These are phyloP conservation scores for Hydrochoerus hydrochaeris DNA, from an alignment of 2,113 vertebrate genomes.

Conservation along the genomic window DNA sequence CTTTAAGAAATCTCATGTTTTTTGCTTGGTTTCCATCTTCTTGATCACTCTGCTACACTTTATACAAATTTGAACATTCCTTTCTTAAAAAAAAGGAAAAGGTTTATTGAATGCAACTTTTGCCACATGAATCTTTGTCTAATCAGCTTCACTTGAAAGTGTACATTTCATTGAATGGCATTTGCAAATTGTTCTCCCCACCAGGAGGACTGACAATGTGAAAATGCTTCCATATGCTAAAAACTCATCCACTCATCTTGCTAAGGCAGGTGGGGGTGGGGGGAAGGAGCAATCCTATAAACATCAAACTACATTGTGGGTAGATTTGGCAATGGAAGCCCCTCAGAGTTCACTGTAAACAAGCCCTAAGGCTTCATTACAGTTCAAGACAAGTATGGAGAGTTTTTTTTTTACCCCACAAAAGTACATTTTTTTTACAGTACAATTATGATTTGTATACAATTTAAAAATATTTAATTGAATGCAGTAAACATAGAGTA, in stretches of 20 bases:
- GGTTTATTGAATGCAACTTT: slow-evolving; percentile 57
- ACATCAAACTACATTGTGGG: slow-evolving; percentile 5
- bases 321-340: not conserved
- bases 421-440: slow-evolving; percentile 44
- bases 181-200: slow-evolving; percentile 63
- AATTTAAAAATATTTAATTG: slow-evolving; percentile 47
- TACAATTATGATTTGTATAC: slow-evolving; percentile 36
- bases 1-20: not conserved
- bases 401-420: not conserved
- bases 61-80: slow-evolving; percentile 48
- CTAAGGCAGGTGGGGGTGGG: not conserved
- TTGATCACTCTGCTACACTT: not conserved
- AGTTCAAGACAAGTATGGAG: not conserved
- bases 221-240: slow-evolving; percentile 76
- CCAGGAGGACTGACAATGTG: slow-evolving; percentile 48
- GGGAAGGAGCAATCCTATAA: not conserved
- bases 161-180: slow-evolving; percentile 59
- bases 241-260: slow-evolving; percentile 58
- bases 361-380: not conserved
- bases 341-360: slow-evolving; percentile 21
- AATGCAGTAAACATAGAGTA: slow-evolving; percentile 45
- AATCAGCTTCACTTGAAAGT: slow-evolving; percentile 73
- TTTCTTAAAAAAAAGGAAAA: slow-evolving; percentile 26
- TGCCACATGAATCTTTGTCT: slow-evolving; percentile 60
- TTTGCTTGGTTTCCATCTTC: slow-evolving; percentile 42